Conservation (phyloP, 1,140 invertebrate genomes). For the Tyrophagus putrescentiae region DNA sequence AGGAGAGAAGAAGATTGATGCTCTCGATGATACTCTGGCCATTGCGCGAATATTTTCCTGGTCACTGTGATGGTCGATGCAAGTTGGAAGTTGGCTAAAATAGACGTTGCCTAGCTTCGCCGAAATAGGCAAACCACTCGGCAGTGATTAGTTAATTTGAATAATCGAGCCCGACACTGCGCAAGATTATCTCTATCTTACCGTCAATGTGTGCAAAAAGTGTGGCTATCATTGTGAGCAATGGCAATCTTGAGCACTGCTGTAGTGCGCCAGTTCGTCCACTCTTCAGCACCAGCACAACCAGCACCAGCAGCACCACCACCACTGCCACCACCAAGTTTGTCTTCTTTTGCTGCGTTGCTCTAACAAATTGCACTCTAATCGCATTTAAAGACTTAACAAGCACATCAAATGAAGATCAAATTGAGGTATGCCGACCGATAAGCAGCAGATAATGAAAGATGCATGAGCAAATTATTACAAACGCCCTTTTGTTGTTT, state of each 20-base stretch:
- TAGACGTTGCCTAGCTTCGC: neutral
- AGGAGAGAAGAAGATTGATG: slow-evolving; percentile 14
- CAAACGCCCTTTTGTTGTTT: slow-evolving; percentile 9
- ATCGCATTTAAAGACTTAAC: slow-evolving; percentile 16
- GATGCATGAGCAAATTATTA: neutral
- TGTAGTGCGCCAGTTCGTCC: too few relatives aligned
- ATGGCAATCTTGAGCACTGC: too few relatives aligned
- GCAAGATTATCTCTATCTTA: neutral
- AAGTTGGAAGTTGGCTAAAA: too few relatives aligned
- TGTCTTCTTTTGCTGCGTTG: neutral
- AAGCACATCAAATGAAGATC: slow-evolving; percentile 15
- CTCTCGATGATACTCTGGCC: slow-evolving; percentile 8
- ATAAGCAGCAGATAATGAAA: neutral
- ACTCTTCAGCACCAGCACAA: too few relatives aligned
- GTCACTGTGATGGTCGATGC: too few relatives aligned
- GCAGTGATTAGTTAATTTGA: slow-evolving; percentile 10
- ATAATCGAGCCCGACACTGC: neutral
- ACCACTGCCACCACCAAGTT: too few relatives aligned
- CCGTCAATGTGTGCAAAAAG: too few relatives aligned
- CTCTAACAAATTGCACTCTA: slow-evolving; percentile 4
- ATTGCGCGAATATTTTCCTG: too few relatives aligned
- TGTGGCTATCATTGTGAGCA: slow-evolving; percentile 10
- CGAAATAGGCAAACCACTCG: neutral
- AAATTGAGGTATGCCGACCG: slow-evolving; percentile 3
- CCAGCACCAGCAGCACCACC: too few relatives aligned